Conservation (phyloP, 1,140 invertebrate species). For the Maconellicoccus hirsutus region DNA sequence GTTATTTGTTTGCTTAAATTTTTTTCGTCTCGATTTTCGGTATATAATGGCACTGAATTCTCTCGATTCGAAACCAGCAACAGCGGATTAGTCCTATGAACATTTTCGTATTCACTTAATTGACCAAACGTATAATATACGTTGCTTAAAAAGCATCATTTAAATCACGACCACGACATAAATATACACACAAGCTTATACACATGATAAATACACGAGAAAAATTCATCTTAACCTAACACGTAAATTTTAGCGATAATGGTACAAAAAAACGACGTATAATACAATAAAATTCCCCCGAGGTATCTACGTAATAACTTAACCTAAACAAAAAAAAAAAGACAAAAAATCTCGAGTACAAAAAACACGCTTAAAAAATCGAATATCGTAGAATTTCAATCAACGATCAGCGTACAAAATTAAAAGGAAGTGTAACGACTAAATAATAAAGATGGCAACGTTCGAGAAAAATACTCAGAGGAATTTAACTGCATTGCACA, state of each 20-base stretch:
- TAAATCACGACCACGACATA: not conserved
- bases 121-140: too few relatives aligned
- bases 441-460: too few relatives aligned
- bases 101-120: too few relatives aligned
- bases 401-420: too few relatives aligned
- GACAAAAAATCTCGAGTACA: not conserved
- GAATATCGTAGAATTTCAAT: too few relatives aligned
- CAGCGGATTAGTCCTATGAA: too few relatives aligned
- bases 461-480: too few relatives aligned
- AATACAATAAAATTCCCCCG: slow-evolving; percentile 3
- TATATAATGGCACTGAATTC: too few relatives aligned
- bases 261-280: not conserved
- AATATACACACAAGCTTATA: not conserved
- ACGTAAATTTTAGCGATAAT: not conserved
- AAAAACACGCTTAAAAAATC: too few relatives aligned
- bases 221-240: not conserved
- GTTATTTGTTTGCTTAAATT: not conserved
- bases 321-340: not conserved
- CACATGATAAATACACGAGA: not conserved
- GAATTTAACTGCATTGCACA: slow-evolving; percentile 17
- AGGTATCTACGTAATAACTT: not conserved
- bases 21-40: too few relatives aligned
- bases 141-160: not conserved
- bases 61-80: too few relatives aligned
- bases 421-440: too few relatives aligned